Base-by-base conservation (phyloP, 2,888 invertebrate species). In the Cheilosia pagana region DNA sequence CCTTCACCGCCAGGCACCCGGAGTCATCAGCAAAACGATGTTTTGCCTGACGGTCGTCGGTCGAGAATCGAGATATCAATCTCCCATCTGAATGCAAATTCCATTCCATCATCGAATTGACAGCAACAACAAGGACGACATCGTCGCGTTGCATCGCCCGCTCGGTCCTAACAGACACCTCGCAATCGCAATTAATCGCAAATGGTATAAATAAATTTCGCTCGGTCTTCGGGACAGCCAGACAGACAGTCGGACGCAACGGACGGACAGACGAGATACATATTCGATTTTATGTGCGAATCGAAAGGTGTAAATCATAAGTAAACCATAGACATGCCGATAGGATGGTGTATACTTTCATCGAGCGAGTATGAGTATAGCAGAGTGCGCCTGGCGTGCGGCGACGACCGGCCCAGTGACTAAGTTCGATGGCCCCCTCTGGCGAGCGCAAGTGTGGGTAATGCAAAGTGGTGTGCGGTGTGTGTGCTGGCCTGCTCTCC, bases 271-370 rank as follows among this genome's bases (percentile, higher is more conserved):
- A 45, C 39, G 41, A 60, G 21, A 59, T 52, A 52, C 65, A 28
- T 55, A 35, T 75, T 68, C 70, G 41, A 25, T 67, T 67, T 68
- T 74, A 63, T 68, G 68, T 62, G 67, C 57, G 45, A 70, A 60
- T 65, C 23, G 67, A 81, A 85, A 85, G 79, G 85, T 85, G 79
- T 85, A 83, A 83, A 83, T 83, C 83, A 79, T 83, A 83, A 85
- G 79, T 79, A 75, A 85, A 85, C 75, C 83, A 74, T 75, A 74
- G 70, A 59, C 48, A 72, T 53, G 72, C 71, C 45, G 25, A 43
- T 23, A n/a, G n/a, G 48, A 81, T 60, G 60, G 52, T 79, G 53
- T 62, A 43, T 70, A 62, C 45, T 70, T 70, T 79, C 59, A 14
- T 35, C 76, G 59, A 75, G n/a, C 50, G 10, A 48, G 39, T 50